Conservation (phyloP, 2,113 vertebrate species). For the Steatornis caripensis region DNA sequence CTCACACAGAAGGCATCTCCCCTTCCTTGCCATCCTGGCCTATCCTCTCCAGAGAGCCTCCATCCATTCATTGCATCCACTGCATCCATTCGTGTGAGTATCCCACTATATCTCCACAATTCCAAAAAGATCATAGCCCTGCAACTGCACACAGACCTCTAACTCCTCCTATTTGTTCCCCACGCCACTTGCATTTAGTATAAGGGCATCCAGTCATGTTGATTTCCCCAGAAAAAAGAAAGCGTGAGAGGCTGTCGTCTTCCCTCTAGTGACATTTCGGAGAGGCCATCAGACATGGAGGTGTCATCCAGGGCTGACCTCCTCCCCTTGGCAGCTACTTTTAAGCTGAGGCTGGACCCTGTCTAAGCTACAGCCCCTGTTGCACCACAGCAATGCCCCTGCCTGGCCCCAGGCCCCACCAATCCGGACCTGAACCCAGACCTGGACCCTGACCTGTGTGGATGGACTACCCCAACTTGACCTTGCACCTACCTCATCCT, state of each 20-base stretch:
- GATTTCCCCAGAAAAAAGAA: not conserved
- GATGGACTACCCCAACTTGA: not conserved
- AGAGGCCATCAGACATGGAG: not conserved
- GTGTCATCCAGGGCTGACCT: not conserved
- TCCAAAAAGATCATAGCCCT: not conserved
- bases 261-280: not conserved
- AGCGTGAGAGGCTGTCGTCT: not conserved
- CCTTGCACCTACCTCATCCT: not conserved
- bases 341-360: not conserved
- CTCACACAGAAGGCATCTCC: not conserved
- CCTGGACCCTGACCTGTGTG: not conserved
- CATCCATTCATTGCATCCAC: not conserved
- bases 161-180: not conserved
- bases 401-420: not conserved
- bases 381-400: no score
- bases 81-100: not conserved
- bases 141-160: not conserved
- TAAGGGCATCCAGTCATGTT: not conserved
- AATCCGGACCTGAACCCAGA: not conserved
- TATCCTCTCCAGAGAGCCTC: not conserved
- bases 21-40: not conserved
- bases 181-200: not conserved
- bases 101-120: rapidly evolving
- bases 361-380: not conserved
- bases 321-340: not conserved